Conservation (phyloP, 2,888 invertebrate species). For the Polyploca ridens region DNA sequence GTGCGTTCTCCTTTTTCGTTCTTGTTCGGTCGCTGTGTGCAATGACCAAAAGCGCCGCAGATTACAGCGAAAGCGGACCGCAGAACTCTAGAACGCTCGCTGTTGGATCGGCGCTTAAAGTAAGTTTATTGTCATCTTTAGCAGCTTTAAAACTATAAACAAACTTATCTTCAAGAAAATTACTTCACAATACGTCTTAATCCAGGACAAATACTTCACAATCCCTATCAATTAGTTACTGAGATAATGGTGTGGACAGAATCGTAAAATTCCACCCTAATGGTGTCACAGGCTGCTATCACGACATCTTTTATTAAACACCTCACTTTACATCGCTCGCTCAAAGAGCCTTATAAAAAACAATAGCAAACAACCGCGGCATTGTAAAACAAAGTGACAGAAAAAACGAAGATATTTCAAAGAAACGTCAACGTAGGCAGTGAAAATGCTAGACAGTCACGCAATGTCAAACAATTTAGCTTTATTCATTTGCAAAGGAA, state of each 20-base stretch:
- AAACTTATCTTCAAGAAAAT: not conserved
- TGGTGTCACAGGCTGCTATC: slow-evolving; percentile 39
- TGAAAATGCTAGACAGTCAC: slow-evolving; percentile 32
- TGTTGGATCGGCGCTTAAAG: too few relatives aligned
- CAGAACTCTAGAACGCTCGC: too few relatives aligned
- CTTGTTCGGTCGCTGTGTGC: too few relatives aligned
- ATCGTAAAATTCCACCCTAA: slow-evolving; percentile 54
- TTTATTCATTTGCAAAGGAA: slow-evolving; percentile 15
- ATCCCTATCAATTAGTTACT: slow-evolving; percentile 68
- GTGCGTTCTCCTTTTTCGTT: too few relatives aligned
- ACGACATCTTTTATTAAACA: slow-evolving; percentile 15
- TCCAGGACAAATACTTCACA: slow-evolving; percentile 18
- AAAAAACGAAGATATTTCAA: slow-evolving; percentile 38
- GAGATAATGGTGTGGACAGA: slow-evolving; percentile 60
- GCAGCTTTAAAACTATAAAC: not conserved
- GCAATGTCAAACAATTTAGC: slow-evolving; percentile 12
- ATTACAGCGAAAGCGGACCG: too few relatives aligned
- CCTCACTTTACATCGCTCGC: slow-evolving; percentile 25
- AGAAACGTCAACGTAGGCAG: slow-evolving; percentile 41
- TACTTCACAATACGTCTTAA: slow-evolving; percentile 4
- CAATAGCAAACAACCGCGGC: slow-evolving; percentile 40
- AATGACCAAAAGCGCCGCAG: too few relatives aligned
- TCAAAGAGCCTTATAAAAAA: slow-evolving; percentile 6
- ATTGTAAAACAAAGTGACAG: slow-evolving; percentile 43
- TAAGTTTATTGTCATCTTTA: too few relatives aligned